These are phyloP conservation scores for Drosophila sordidula DNA, from an alignment of 2,888 invertebrate genomes.

Conservation along the genomic window DNA sequence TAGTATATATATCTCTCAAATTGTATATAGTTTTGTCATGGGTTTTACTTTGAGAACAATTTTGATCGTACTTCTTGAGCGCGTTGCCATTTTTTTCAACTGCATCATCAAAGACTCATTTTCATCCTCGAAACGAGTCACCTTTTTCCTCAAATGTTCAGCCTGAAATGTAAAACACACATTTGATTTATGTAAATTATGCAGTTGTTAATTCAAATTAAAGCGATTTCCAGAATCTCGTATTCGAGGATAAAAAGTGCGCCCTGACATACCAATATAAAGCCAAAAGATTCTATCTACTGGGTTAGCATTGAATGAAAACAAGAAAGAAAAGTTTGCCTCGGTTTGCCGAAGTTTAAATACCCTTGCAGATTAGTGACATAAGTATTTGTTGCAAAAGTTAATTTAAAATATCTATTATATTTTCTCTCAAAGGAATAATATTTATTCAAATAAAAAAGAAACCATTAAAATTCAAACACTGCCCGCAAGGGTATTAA, in stretches of 20 bases:
- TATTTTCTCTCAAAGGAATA: not conserved
- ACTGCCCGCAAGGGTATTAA: slow-evolving; percentile 3
- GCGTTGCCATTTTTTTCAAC: slow-evolving; percentile 97
- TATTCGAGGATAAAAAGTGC: slow-evolving; percentile 72
- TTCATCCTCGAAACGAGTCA: slow-evolving; percentile 97
- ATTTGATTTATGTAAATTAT: slow-evolving; percentile 47
- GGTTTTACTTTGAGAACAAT: slow-evolving; percentile 31
- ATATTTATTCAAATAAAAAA: not conserved
- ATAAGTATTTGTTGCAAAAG: too few relatives aligned
- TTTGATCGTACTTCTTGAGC: slow-evolving; percentile 90
- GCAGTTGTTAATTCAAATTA: slow-evolving; percentile 6
- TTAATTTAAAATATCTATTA: too few relatives aligned
- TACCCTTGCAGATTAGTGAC: too few relatives aligned
- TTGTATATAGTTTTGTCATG: slow-evolving; percentile 2
- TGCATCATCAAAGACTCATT: slow-evolving; percentile 98
- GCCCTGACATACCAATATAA: slow-evolving; percentile 32
- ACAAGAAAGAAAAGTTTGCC: slow-evolving; percentile 2
- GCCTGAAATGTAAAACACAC: slow-evolving; percentile 87
- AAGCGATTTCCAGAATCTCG: slow-evolving; percentile 32
- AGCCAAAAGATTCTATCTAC: slow-evolving; percentile 29
- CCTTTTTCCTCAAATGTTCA: slow-evolving; percentile 94
- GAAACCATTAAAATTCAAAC: too few relatives aligned
- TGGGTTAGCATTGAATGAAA: slow-evolving; percentile 32
- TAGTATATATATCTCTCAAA: slow-evolving; percentile 15
- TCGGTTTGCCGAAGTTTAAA: not conserved